Conservation (phyloP, 1,140 invertebrate genomes). For the Bombus turneri region DNA sequence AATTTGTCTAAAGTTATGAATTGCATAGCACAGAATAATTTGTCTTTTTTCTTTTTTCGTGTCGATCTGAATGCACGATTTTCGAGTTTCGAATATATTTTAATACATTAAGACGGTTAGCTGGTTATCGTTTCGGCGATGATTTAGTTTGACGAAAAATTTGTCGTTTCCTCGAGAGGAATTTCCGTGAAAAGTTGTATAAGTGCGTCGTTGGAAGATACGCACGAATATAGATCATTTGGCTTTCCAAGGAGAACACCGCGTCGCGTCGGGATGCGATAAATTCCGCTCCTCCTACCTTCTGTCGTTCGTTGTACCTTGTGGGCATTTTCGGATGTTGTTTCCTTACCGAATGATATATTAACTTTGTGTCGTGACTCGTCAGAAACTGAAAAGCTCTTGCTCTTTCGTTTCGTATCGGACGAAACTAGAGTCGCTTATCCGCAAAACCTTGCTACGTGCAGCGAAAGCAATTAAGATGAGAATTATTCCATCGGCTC, state of each 20-base stretch:
- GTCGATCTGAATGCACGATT: background rate
- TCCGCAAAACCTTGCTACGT: conserved; percentile 5
- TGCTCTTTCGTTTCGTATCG: conserved; percentile 2
- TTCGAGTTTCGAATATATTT: background rate
- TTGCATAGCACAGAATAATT: too few relatives aligned
- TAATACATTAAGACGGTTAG: background rate
- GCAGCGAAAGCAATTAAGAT: conserved; percentile 15
- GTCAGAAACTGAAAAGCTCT: conserved; percentile 46
- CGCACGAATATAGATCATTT: conserved; percentile 11
- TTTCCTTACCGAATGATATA: conserved; percentile 51
- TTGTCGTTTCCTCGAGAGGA: background rate
- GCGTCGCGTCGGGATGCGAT: conserved; percentile 21
- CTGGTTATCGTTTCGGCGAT: too few relatives aligned
- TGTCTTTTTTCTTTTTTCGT: too few relatives aligned
- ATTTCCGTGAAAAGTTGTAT: background rate
- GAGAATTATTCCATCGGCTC: background rate
- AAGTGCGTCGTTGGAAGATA: background rate
- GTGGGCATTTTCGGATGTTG: background rate
- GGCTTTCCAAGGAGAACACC: conserved; percentile 30
- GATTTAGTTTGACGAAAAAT: too few relatives aligned
- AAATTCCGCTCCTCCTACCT: conserved; percentile 48
- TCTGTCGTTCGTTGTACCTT: conserved; percentile 10
- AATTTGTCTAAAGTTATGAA: too few relatives aligned
- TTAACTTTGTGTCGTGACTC: conserved; percentile 43
- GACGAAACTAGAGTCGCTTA: background rate